Base-by-base conservation (phyloP, 1,140 invertebrate genomes). In the Lordiphosa clarofinis region DNA sequence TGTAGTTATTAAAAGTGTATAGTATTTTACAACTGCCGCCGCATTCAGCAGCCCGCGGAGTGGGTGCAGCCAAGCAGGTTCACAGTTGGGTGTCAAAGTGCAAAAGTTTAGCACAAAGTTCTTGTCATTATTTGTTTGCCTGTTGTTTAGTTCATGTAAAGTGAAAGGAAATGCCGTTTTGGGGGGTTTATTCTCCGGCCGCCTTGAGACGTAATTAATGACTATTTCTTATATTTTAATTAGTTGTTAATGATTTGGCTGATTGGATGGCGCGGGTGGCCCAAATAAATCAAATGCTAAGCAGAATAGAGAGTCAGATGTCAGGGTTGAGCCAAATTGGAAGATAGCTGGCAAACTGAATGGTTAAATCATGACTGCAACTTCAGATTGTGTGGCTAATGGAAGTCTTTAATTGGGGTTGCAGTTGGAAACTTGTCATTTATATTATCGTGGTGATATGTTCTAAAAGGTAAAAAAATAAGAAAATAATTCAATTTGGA, bases 1-100 rank as follows among this genome's bases (percentile, higher is more conserved):
- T 84, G 78, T 84, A 84, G 78, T 84, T 84, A 84, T 84, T 84
- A 84, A 84, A 78, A 72, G 75, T 67, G n/a, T n/a, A n/a, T n/a
- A n/a, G 44, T 53, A 56, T 56, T 28, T 70, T 84, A 84, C 79
- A 84, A 84, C 79, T 84, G 78, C 78, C 56, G 72, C 78, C 56
- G 62, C 73, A 65, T 21, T 78, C 63, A 73, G 78, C 52, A 35
- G 39, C 24, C 24, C 24, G 24, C 4, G 57, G 33, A 66, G 50
- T 55, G 52, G 57, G 42, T 58, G 54, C 68, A 56, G 56, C 28
- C 12, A 8, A 12, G 8, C 38, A 46, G 35, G 67, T 71, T 70
- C 61, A 58, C 42, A 54, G 44, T 36, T 55, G 61, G 63, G 56
- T 82, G 78, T 84, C 78, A 82, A 70, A 82, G 75, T 79, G 70